Percentiles rank a stretch among this genome's conserved stretches.
phyloP scores from a whole-genome alignment of 2,113 vertebrate species.

The Psilopsiagon aurifrons region DNA sequence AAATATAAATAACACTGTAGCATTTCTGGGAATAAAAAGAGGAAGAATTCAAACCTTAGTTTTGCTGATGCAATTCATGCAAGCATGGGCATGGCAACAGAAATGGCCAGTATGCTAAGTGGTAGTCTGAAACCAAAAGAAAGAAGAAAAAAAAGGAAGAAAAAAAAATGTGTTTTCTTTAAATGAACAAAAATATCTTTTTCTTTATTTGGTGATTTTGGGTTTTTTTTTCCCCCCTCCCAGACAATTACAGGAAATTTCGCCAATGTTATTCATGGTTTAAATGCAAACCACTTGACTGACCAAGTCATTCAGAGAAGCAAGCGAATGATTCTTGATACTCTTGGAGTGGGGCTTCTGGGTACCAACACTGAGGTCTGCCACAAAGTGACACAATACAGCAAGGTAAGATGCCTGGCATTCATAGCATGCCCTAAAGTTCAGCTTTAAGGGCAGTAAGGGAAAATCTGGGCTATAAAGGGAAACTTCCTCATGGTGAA shows the following conservation, averaged over 20 bases:
- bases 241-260: constrained; percentile 91
- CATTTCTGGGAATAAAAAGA: constrained; percentile 22
- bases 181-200: neutral
- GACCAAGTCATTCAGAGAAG: constrained; percentile 83
- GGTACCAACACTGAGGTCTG: constrained; percentile 86
- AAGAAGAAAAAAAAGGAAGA: neutral
- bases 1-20: neutral
- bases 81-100: neutral
- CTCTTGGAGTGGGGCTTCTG: constrained; percentile 87
- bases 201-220: neutral
- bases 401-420: constrained; percentile 78
- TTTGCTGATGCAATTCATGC: neutral
- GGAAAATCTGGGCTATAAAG: neutral
- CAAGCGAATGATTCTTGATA: constrained; percentile 95
- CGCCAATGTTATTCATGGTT: constrained; percentile 80
- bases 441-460: neutral
- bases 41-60: neutral
- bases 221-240: neutral
- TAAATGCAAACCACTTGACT: constrained; percentile 82
- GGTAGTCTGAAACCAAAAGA: neutral
- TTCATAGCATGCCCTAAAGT: neutral
- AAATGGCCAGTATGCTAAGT: neutral
- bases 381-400: constrained; percentile 81
- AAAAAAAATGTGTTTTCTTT: neutral
- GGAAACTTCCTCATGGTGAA: neutral